phyloP scores from a whole-genome alignment of 1,140 invertebrate genomes.

The Hylaeus anthracinus region DNA sequence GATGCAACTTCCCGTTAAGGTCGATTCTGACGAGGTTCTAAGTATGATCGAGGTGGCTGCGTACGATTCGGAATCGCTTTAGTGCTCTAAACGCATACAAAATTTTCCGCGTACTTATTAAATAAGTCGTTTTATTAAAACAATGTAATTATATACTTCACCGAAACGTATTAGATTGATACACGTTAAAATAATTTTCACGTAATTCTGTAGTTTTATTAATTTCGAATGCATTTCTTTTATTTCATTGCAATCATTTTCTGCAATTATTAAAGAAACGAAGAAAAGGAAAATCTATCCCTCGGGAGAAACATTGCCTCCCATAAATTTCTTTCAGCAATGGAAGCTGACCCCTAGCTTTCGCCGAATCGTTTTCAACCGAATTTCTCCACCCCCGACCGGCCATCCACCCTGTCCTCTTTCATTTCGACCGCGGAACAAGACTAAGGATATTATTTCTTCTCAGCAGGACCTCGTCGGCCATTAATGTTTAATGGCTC shows the following conservation, averaged over 20 bases:
- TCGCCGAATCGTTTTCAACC: not conserved
- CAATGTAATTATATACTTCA: no score
- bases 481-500: constrained; percentile 56
- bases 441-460: constrained; percentile 34
- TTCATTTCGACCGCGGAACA: not conserved
- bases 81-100: no score
- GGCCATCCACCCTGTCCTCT: not conserved
- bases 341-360: not conserved
- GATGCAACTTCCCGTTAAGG: not conserved
- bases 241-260: no score
- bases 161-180: no score
- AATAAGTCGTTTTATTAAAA: no score
- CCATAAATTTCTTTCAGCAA: constrained; percentile 1
- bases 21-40: not conserved
- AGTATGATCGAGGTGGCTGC: not conserved
- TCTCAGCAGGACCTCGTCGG: constrained; percentile 49
- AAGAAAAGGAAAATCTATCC: not conserved
- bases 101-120: no score
- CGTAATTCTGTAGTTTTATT: no score
- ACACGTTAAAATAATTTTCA: no score
- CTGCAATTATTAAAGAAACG: no score
- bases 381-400: not conserved
- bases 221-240: no score
- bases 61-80: not conserved
- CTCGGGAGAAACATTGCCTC: not conserved